A percentile compares a stretch with the other conserved stretches of the same genome.
Conservation (phyloP, 2,888 invertebrate species). For the Cheilosia urbana region DNA sequence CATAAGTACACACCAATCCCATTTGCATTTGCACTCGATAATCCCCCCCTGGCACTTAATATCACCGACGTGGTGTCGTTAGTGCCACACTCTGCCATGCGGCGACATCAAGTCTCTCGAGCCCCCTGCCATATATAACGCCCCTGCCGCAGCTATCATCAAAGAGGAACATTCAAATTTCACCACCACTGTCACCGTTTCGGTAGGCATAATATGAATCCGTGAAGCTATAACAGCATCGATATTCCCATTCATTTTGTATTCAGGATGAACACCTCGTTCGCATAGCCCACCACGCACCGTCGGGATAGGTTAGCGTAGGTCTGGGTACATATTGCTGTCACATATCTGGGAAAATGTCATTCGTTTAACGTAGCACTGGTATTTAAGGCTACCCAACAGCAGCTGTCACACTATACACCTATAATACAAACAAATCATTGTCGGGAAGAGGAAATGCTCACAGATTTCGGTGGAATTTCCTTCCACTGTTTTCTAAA, state of each 20-base stretch:
- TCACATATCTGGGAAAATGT: slow-evolving; percentile 17
- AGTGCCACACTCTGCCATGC: background rate
- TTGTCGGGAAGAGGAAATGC: slow-evolving; percentile 36
- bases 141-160: background rate
- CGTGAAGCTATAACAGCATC: background rate
- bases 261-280: slow-evolving; percentile 25
- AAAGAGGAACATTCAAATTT: slow-evolving; percentile 8
- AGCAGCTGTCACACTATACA: slow-evolving; percentile 3
- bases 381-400: slow-evolving; percentile 1
- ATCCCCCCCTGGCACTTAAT: background rate
- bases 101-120: slow-evolving; percentile 2
- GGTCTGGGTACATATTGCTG: background rate
- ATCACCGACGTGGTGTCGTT: slow-evolving; percentile 1
- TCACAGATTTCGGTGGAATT: slow-evolving; percentile 27
- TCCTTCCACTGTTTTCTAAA: slow-evolving; percentile 39
- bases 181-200: background rate
- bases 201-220: background rate
- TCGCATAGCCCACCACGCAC: slow-evolving; percentile 7
- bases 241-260: background rate
- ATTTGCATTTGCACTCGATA: background rate
- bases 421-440: slow-evolving; percentile 23
- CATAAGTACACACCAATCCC: background rate
- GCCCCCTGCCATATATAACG: slow-evolving; percentile 1
- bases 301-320: slow-evolving; percentile 11
- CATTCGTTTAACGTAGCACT: slow-evolving; percentile 25